These are phyloP conservation scores for Pterocles gutturalis DNA, from an alignment of 2,113 vertebrate genomes.

Conservation along the genomic window DNA sequence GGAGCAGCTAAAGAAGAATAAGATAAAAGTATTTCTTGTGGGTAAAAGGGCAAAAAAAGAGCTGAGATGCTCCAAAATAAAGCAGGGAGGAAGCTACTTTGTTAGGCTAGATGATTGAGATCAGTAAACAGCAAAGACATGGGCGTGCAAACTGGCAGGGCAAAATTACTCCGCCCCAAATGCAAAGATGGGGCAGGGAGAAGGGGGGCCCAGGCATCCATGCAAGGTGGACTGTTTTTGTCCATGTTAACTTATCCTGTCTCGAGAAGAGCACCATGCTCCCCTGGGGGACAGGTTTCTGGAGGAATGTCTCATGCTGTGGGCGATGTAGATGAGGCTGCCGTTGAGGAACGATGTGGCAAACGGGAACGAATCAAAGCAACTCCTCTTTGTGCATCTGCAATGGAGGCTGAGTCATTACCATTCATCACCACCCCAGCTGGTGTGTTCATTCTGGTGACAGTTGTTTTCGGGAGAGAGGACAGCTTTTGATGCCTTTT, in stretches of 20 bases:
- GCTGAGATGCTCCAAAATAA: neutral
- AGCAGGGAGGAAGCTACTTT: neutral
- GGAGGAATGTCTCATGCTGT: neutral
- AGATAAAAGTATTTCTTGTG: neutral
- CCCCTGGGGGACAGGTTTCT: neutral
- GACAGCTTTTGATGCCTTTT: conserved; percentile 54
- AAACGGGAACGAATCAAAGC: neutral
- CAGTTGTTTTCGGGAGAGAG: conserved; percentile 44
- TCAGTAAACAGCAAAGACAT: neutral
- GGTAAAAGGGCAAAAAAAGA: neutral
- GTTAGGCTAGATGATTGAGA: neutral
- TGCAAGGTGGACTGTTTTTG: neutral
- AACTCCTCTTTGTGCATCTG: conserved; percentile 28
- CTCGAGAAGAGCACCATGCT: neutral
- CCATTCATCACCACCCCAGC: conserved; percentile 13
- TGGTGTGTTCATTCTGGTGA: conserved; percentile 52
- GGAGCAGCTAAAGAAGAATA: neutral
- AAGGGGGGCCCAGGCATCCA: fast-evolving
- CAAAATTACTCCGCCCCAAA: neutral
- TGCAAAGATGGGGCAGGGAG: neutral
- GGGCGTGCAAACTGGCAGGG: neutral
- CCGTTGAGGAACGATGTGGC: neutral
- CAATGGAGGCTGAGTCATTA: conserved; percentile 26
- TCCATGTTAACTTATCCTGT: neutral
- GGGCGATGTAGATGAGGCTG: conserved; percentile 3